Conservation (phyloP, 1,140 invertebrate genomes). For the Zaprionus tsacasi region DNA sequence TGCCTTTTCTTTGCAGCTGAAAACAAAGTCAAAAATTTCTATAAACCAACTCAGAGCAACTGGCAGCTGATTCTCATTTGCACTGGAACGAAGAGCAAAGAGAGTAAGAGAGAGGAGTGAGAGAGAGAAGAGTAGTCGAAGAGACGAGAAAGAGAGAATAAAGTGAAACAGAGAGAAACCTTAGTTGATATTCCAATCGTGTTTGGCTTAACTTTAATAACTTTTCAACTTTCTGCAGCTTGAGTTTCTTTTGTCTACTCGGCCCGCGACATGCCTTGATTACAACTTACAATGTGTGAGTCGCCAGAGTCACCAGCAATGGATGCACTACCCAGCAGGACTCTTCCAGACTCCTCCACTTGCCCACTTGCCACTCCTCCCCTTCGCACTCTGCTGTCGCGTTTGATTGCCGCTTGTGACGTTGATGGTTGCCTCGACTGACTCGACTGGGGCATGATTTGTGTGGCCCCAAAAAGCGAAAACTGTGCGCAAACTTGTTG, state of each 20-base stretch:
- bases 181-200: conserved; percentile 74
- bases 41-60: conserved; percentile 23
- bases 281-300: conserved; percentile 58
- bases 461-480: conserved; percentile 47
- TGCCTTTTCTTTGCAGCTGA: neutral
- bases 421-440: conserved; percentile 59
- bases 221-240: conserved; percentile 71
- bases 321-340: conserved; percentile 14
- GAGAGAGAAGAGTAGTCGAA: neutral
- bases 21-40: conserved; percentile 34
- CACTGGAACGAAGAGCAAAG: neutral
- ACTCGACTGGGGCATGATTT: conserved; percentile 66
- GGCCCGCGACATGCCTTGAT: conserved; percentile 68
- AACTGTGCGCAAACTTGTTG: conserved; percentile 47
- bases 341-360: neutral
- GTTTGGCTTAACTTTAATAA: conserved; percentile 80
- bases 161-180: conserved; percentile 7
- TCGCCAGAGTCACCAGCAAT: conserved; percentile 6
- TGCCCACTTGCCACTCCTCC: neutral
- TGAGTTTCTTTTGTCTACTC: conserved; percentile 62
- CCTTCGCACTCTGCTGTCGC: conserved; percentile 2
- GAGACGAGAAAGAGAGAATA: neutral
- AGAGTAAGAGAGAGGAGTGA: neutral
- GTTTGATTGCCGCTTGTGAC: conserved; percentile 68
- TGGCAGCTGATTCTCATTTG: neutral